These are phyloP conservation scores for Ammodytes marinus DNA, from an alignment of 2,113 vertebrate species.

Conservation along the genomic window DNA sequence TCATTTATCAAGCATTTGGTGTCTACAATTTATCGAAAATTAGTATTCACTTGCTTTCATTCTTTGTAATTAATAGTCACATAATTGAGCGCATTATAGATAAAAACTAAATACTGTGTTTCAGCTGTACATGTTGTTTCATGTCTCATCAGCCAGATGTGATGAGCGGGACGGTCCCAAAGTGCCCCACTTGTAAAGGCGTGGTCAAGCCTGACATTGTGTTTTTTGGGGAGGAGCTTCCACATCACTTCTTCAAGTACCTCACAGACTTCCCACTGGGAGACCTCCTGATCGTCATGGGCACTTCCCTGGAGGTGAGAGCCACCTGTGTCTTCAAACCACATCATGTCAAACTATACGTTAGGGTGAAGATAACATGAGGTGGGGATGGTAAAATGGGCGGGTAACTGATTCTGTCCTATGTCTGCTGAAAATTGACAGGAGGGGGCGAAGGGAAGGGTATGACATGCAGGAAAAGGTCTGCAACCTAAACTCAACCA, in stretches of 20 bases:
- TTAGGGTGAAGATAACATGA: neutral
- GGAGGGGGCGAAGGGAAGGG: too few relatives aligned
- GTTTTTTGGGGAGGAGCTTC: constrained; percentile 95
- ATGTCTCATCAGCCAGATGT: constrained; percentile 83
- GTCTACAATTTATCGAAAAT: neutral
- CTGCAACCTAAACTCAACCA: too few relatives aligned
- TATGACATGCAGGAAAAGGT: too few relatives aligned
- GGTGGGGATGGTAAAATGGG: neutral
- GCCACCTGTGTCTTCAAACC: neutral
- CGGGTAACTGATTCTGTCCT: neutral
- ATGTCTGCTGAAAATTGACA: too few relatives aligned
- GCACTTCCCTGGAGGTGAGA: constrained; percentile 94
- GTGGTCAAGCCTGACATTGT: constrained; percentile 93
- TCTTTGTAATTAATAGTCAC: neutral
- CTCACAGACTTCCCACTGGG: constrained; percentile 91
- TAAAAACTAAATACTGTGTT: too few relatives aligned
- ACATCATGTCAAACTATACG: too few relatives aligned
- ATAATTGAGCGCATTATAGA: too few relatives aligned
- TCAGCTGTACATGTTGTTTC: neutral
- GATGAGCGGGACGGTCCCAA: constrained; percentile 87
- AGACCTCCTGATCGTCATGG: constrained; percentile 93
- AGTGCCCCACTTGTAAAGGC: constrained; percentile 88
- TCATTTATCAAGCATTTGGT: neutral
- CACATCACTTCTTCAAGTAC: constrained; percentile 89
- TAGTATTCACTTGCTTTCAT: neutral